Conservation (phyloP, 1,140 invertebrate species). For the Sminthurides bifidus region DNA sequence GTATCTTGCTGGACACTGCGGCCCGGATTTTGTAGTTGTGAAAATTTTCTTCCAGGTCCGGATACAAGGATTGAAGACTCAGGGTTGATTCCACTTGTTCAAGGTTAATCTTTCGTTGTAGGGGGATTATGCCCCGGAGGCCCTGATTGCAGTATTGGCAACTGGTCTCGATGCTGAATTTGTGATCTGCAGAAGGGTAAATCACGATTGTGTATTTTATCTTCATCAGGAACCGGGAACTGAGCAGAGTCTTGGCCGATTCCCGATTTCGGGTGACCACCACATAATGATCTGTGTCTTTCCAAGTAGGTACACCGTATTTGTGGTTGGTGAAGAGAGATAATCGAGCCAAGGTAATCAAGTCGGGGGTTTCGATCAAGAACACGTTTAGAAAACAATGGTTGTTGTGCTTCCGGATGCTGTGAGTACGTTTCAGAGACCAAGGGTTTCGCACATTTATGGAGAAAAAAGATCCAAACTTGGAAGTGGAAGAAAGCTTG, state of each 20-base stretch:
- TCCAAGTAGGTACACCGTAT: neutral
- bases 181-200: neutral
- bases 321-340: neutral
- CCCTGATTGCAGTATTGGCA: constrained; percentile 11
- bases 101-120: neutral
- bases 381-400: no score
- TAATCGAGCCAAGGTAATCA: neutral
- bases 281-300: constrained; percentile 9
- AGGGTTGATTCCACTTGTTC: neutral
- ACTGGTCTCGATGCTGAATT: neutral
- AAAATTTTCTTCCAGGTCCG: constrained; percentile 12
- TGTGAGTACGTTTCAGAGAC: no score
- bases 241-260: neutral
- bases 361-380: no score
- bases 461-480: no score
- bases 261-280: neutral
- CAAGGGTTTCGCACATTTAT: no score
- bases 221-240: constrained; percentile 1
- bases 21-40: constrained; percentile 9
- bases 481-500: no score
- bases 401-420: no score
- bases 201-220: constrained; percentile 13
- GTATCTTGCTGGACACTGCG: constrained; percentile 9
- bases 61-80: neutral
- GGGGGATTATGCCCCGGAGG: neutral